These are phyloP conservation scores for Agonopterix subpropinquella DNA, from an alignment of 2,888 invertebrate genomes.

Conservation along the genomic window DNA sequence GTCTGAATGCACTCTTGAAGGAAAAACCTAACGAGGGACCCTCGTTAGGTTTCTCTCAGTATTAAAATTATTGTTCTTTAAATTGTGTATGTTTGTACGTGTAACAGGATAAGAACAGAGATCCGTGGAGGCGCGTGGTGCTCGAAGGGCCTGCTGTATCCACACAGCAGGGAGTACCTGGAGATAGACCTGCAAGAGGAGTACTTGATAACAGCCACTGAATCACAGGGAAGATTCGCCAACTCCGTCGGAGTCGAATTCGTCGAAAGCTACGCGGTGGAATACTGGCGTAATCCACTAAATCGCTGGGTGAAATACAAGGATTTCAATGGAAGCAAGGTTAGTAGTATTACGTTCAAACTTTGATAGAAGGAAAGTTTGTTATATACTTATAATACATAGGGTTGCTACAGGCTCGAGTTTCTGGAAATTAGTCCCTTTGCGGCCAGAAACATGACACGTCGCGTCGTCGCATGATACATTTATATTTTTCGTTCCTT, in stretches of 20 bases:
- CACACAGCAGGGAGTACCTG: conserved; percentile 86
- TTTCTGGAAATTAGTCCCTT: conserved; percentile 42
- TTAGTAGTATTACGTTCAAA: conserved; percentile 47
- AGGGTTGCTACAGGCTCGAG: conserved; percentile 15
- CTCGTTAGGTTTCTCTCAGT: no score
- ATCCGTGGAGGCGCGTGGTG: conserved; percentile 96
- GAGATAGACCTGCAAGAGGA: conserved; percentile 86
- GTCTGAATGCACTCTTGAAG: no score
- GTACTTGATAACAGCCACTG: conserved; percentile 88
- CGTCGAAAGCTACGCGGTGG: conserved; percentile 87
- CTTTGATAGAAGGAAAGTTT: no score
- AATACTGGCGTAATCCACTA: conserved; percentile 84
- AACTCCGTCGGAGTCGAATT: conserved; percentile 94
- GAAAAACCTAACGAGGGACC: no score
- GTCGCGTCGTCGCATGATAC: conserved; percentile 2
- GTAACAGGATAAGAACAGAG: conserved; percentile 85
- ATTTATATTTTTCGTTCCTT: conserved; percentile 1
- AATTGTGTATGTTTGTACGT: no score
- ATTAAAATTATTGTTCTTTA: no score
- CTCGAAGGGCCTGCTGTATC: conserved; percentile 86
- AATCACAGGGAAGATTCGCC: conserved; percentile 94
- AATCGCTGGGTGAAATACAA: conserved; percentile 87
- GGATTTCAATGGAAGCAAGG: conserved; percentile 85
- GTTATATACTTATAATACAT: no score
- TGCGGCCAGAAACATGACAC: conserved; percentile 29